A percentile compares a stretch with the other conserved stretches of the same genome.
phyloP scores from a whole-genome alignment of 2,113 vertebrate genomes.

The Fulica atra region DNA sequence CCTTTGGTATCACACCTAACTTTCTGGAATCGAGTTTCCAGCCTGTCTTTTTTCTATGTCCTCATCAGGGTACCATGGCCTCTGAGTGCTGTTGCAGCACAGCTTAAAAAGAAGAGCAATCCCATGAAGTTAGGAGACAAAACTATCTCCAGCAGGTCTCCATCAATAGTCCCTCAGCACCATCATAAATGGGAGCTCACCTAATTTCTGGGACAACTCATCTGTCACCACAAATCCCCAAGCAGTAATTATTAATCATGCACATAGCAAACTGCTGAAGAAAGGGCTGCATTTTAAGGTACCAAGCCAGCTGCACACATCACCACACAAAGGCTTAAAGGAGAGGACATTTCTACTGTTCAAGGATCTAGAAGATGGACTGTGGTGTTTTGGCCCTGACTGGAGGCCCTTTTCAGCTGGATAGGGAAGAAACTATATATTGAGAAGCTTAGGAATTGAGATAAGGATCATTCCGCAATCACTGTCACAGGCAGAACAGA shows the following conservation, averaged over 20 bases:
- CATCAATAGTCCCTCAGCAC: background rate
- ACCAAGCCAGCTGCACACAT: background rate
- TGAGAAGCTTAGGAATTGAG: too few species aligned
- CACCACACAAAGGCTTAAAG: background rate
- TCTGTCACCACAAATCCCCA: background rate
- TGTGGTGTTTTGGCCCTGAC: too few species aligned
- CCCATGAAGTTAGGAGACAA: background rate
- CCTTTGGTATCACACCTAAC: background rate
- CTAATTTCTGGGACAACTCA: background rate
- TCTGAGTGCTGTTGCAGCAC: background rate
- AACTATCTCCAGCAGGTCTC: background rate
- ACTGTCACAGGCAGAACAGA: too few species aligned
- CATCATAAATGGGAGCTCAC: background rate
- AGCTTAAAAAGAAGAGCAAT: background rate
- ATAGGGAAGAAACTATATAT: too few species aligned
- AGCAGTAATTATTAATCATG: background rate
- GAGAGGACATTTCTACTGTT: background rate
- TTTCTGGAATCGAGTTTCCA: background rate
- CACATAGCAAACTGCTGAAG: background rate
- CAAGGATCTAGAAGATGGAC: background rate
- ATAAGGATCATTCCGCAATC: too few species aligned
- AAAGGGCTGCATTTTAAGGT: background rate
- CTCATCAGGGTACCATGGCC: too few species aligned
- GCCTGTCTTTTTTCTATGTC: background rate
- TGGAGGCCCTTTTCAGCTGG: too few species aligned